Evolutionary conservation across 2,797 vertebrate species (phyloP).

Genomic region (Huso huso): DNA sequence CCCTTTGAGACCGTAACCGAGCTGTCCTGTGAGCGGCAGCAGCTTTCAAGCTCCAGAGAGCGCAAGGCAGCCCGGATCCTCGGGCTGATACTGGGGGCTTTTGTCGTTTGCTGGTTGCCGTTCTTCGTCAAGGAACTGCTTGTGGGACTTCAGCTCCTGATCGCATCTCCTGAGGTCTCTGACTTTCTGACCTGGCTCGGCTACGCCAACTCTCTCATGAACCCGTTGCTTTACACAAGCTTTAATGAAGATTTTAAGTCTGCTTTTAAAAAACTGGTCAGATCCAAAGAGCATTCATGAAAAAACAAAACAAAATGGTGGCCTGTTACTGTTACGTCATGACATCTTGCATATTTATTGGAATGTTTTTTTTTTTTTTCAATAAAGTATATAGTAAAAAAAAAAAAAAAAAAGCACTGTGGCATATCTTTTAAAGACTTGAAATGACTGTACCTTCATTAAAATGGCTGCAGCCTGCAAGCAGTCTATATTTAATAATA

Average conservation of each 20-base stretch:
- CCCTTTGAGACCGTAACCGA: constrained; percentile 58
- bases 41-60: constrained; percentile 70
- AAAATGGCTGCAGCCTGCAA: too few species aligned
- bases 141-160: constrained; percentile 61
- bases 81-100: constrained; percentile 79
- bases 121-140: constrained; percentile 84
- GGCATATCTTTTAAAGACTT: too few species aligned
- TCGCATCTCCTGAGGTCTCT: constrained; percentile 60
- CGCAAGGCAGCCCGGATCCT: constrained; percentile 77
- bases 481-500: too few species aligned
- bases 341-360: constrained; percentile 14
- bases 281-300: constrained; percentile 64
- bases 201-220: constrained; percentile 82
- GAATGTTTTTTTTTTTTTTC: constrained; percentile 16
- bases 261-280: constrained; percentile 76
- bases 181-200: constrained; percentile 84
- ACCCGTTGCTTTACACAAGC: constrained; percentile 83
- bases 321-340: constrained; percentile 33
- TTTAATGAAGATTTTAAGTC: constrained; percentile 86
- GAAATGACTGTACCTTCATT: too few species aligned
- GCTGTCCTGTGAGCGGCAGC: constrained; percentile 57
- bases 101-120: constrained; percentile 82
- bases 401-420: not conserved
- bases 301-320: constrained; percentile 7
- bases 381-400: constrained; percentile 15